Evolutionary conservation across 2,113 vertebrate genomes (phyloP), one percentile per base, ranked within the genome.

Genomic region (Centropus unirufus): DNA sequence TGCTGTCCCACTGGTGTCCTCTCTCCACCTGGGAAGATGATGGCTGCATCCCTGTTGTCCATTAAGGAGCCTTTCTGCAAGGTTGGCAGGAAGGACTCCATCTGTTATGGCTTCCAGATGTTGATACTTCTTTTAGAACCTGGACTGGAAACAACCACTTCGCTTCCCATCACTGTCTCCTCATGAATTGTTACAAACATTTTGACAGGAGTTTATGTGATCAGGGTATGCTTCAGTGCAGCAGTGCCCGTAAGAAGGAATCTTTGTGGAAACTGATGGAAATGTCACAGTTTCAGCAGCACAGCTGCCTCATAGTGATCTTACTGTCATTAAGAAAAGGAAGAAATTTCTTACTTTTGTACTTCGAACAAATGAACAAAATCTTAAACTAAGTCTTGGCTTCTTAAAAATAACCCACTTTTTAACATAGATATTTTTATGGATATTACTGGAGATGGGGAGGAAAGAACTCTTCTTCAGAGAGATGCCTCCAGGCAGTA

Each of bases 231-330:
- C 42, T 88, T 95, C 8, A 26, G 2, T 17, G 15, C 44, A 77
- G 83, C 40, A 66, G 61, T 76, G 40, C 46, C 49, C 68, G 66
- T 92, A 67, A 91, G 30, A 59, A 75, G 49, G 83, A 87, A 40
- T 82, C 69, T 81, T 96, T 87, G 69, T 86, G 86, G 76, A 83
- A 97, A 85, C 64, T 36, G 23, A 51, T 92, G 84, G 86, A 93
- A 95, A 92, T 4, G 51, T 89, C 80, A 58, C 86, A 54, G 51
- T 95, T 96, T 95, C 89, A 85, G 91, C 90, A 94, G 91, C 83
- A 93, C 79, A 91, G 92, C 92, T 96, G 78, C 5, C 9, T 96
- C 92, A 54, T 83, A 84, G 63, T 4, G 5, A 79, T 75, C 61
- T 92, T 92, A 76, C 55, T 96, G 79, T 88, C 46, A 7, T 91